Base-by-base conservation (phyloP, 1,140 invertebrate genomes). In the Melanaphis sacchari region DNA sequence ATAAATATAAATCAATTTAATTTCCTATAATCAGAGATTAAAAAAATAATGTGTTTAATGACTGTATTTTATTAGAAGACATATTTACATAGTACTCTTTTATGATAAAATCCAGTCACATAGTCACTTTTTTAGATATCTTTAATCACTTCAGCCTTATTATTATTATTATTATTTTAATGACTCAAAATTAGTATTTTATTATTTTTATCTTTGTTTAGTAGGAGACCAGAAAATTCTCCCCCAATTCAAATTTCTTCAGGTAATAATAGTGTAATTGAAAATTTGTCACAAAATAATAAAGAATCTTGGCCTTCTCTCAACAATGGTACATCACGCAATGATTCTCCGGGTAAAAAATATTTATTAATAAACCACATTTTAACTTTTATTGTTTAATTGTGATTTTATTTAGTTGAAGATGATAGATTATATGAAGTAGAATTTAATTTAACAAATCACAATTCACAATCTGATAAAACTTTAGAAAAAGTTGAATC, bases 271-370 rank as follows among this genome's bases (percentile, higher is more conserved):
- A n/a, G 87, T 49, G 76, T 31, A 5, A 82, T 82, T 52, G 93
- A 90, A 93, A 89, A 49, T 82, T 66, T 90, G 76, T 49, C 93
- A 59, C 87, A 93, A 82, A 90, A 95, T 95, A 96, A 95, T 94
- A 96, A 97, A 95, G 97, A 97, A 95, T 97, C 97, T 93, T 97
- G 97, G 97, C 97, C 97, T 93, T 96, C 96, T 95, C 95, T 96
- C 11, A 82, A 93, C 85, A 93, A 84, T 84, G 36, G 76, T 54
- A 85, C 21, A 41, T 94, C 95, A 96, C 95, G 95, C 93, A 95
- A 95, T 94, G 95, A 95, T 91, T 95, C 95, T 92, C 95, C 95
- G 94, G 95, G 95, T 95, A 93, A 94, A 94, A 41, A 41, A 2
- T 84, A 40, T 84, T 81, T 85, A 85, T 40, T 43, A 26, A 1